Evolutionary conservation across 1,140 invertebrate species (phyloP).

Genomic region (Lucilia cuprina): DNA sequence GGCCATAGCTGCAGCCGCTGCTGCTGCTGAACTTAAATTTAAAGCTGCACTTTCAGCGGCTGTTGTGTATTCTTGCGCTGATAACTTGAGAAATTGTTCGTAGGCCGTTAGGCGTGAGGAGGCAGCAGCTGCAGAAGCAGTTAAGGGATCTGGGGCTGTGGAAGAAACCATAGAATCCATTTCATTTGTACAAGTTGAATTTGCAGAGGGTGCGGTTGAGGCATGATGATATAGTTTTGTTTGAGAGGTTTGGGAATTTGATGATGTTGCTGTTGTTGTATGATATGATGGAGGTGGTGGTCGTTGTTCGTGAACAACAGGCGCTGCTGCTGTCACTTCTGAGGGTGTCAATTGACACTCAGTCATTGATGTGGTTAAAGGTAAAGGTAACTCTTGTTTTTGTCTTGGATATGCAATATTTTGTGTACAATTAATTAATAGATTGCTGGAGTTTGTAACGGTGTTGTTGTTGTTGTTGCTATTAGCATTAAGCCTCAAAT

Average conservation of each 20-base stretch:
- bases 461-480: not conserved
- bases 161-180: conserved; percentile 17
- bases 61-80: conserved; percentile 48
- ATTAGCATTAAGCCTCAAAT: conserved; percentile 19
- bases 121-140: conserved; percentile 18
- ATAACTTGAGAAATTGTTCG: conserved; percentile 56
- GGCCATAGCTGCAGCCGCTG: conserved; percentile 39
- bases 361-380: conserved; percentile 2
- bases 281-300: conserved; percentile 47
- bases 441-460: not conserved
- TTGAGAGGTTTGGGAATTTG: conserved; percentile 23
- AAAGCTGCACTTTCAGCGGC: conserved; percentile 45
- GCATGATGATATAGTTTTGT: conserved; percentile 16
- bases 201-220: not conserved
- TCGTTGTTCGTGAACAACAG: conserved; percentile 43
- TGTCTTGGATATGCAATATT: conserved; percentile 23
- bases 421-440: conserved; percentile 22
- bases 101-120: conserved; percentile 47
- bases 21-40: conserved; percentile 46
- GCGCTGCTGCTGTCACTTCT: conserved; percentile 34
- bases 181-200: not conserved
- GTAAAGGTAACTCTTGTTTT: conserved; percentile 27
- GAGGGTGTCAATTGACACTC: conserved; percentile 35
- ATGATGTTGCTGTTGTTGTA: conserved; percentile 18
- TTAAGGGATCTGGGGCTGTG: conserved; percentile 11